Base-by-base conservation (phyloP, 2,888 invertebrate genomes). In the Dastarcus helophoroides region DNA sequence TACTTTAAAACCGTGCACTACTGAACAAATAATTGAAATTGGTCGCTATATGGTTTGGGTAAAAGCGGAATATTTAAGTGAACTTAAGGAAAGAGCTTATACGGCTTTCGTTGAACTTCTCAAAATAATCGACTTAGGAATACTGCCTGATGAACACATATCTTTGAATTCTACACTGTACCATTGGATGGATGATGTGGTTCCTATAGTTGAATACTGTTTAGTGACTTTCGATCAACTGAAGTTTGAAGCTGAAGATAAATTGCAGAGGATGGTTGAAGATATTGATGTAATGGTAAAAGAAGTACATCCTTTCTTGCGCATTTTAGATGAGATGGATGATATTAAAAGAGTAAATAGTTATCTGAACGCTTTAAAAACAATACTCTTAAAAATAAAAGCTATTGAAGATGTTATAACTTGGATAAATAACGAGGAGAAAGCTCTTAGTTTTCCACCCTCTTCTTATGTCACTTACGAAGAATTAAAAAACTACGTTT, bases 371-470 rank as follows among this genome's bases (percentile, higher is more conserved):
- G 73, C 79, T 46, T 67, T 89, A 41, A n/a, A n/a, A n/a, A n/a
- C n/a, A n/a, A n/a, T n/a, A n/a, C 76, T 81, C 35, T 76, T 78
- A 45, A 73, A 80, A 39, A 64, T 93, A 22, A 73, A 73, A 36
- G 75, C 74, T 10, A 79, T 85, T 47, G 77, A 82, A 47, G 74
- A 76, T 41, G 68, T 79, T 42, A 79, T 86, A 9, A 56, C 64
- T 6, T 89, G 86, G 86, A 86, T 93, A 29, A 91, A 93, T 60
- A 75, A 79, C 46, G 90, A 93, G 63, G 91, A 93, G 64, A 64
- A 67, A 3, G 71, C 89, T n/a, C 80, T 90, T 48, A 85, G 86
- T 53, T 82, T 86, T 52, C 82, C 85, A 3, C 59, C 76, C 33
- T 76, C 82, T 0, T 60, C 61, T n/a, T 93, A 85, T 60, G 72